These are phyloP conservation scores for Eucera pruinosa DNA, from an alignment of 2,888 invertebrate species.

Conservation along the genomic window DNA sequence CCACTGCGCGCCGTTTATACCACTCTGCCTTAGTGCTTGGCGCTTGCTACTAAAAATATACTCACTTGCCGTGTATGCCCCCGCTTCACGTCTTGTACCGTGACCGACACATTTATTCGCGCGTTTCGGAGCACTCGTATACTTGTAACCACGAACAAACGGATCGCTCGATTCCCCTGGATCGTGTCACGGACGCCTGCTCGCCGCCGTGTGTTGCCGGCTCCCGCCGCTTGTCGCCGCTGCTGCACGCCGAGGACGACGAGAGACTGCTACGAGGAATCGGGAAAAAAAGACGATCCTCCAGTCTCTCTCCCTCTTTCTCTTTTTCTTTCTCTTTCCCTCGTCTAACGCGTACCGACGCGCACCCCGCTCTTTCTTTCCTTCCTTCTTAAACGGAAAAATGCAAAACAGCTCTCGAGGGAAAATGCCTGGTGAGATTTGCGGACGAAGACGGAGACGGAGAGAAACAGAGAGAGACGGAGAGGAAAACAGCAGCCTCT, in stretches of 20 bases:
- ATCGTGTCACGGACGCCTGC: constrained; percentile 62
- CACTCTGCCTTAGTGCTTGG: constrained; percentile 68
- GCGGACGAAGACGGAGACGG: not conserved
- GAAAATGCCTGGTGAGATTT: no score
- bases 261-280: constrained; percentile 26
- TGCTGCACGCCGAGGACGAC: constrained; percentile 43
- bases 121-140: constrained; percentile 68
- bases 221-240: constrained; percentile 69
- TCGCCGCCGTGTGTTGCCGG: constrained; percentile 48
- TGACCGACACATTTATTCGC: constrained; percentile 79
- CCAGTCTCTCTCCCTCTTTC: constrained; percentile 4
- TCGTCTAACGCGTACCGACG: no score
- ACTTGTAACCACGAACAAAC: constrained; percentile 63
- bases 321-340: no score
- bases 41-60: constrained; percentile 73
- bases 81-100: constrained; percentile 78
- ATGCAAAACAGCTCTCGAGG: no score
- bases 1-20: constrained; percentile 74
- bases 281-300: constrained; percentile 28
- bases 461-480: not conserved
- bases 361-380: not conserved
- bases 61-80: constrained; percentile 70
- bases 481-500: constrained; percentile 19
- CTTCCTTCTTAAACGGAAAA: no score
- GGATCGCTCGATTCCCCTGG: constrained; percentile 66